Base-by-base conservation (phyloP, 2,888 invertebrate genomes). In the Pyrrhia umbra region DNA sequence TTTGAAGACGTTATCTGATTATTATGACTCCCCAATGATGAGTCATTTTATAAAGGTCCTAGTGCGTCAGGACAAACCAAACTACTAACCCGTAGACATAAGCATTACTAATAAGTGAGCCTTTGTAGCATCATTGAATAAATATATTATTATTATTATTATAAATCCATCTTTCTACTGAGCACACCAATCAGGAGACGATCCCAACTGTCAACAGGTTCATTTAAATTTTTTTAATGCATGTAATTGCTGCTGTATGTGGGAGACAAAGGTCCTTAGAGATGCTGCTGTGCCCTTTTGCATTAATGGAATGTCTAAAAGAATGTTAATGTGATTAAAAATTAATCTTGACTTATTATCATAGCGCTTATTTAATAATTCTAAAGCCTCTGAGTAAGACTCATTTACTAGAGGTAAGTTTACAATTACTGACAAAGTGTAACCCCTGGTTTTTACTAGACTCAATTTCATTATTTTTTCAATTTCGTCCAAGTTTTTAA, bases 381-480 rank as follows among this genome's bases (percentile, higher is more conserved):
- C 20, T 20, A 40, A 18, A 2, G 54, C 42, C 18, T 43, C 15
- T 20, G 27, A 20, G 15, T 43, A 40, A 8, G 40, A 52, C 1
- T 40, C 18, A 25, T 52, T 52, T 4, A 40, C 51, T 23, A 52
- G 25, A 13, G 40, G 51, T 52, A 52, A 2, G 18, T 51, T 51
- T 21, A 49, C 34, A 37, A 49, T 49, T 34, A 37, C 34, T n/a
- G 49, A n/a, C 10, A 37, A 21, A n/a, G n/a, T n/a, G n/a, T n/a
- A n/a, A n/a, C n/a, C n/a, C n/a, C n/a, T n/a, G n/a, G n/a, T n/a
- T n/a, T n/a, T n/a, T n/a, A n/a, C n/a, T n/a, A n/a, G n/a, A n/a
- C n/a, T n/a, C n/a, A n/a, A n/a, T n/a, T n/a, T n/a, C n/a, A n/a
- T n/a, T n/a, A n/a, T n/a, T n/a, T n/a, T n/a, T n/a, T n/a, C n/a